Base-by-base conservation (phyloP, 2,113 vertebrate genomes). In the Pteropus alecto region DNA sequence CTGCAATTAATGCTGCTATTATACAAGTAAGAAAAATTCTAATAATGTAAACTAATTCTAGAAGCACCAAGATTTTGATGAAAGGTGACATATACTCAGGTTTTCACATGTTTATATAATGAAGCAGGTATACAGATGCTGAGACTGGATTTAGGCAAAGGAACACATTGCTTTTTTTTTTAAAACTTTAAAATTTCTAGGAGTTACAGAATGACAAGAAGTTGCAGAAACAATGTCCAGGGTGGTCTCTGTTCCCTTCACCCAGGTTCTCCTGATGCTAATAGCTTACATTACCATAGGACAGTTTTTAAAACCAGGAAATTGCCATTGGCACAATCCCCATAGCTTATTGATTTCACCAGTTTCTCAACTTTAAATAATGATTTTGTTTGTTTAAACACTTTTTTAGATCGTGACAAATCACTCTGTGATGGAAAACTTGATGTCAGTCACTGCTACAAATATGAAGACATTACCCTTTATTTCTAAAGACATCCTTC, bases 1-100 rank as follows among this genome's bases (percentile, higher is more conserved):
- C 98, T 54, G 98, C 98, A 94, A 98, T 99, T 11, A 97, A 99
- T 84, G 98, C 98, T 82, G 98, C 98, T 60, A 35, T 99, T 68
- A 98, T 99, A 95, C 98, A 99, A 94, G 98, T 99, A 97, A 98
- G 56, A 35, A 74, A 91, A 74, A 10, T 38, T 73, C n/a, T 46
- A 30, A 35, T 74, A 71, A 78, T 26, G 6, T 54, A 56, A 82
- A 41, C 21, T 68, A n/a, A 84, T 54, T 79, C 19, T 33, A 81
- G 10, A 60, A 51, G 8, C 46, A 81, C 79, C 63, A 35, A 33
- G 33, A 33, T 77, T 61, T 77, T 85, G 73, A 65, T 21, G 26
- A 92, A 95, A 70, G 46, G n/a, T 51, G 21, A 56, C 21, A 33
- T 6, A 51, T 15, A 13, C 10, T 85, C 70, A 89, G 33, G 7